Percentiles rank a stretch among this genome's conserved stretches.
These are phyloP conservation scores for Reinhardtius hippoglossoides DNA, from an alignment of 2,113 vertebrate genomes.

Conservation along the genomic window DNA sequence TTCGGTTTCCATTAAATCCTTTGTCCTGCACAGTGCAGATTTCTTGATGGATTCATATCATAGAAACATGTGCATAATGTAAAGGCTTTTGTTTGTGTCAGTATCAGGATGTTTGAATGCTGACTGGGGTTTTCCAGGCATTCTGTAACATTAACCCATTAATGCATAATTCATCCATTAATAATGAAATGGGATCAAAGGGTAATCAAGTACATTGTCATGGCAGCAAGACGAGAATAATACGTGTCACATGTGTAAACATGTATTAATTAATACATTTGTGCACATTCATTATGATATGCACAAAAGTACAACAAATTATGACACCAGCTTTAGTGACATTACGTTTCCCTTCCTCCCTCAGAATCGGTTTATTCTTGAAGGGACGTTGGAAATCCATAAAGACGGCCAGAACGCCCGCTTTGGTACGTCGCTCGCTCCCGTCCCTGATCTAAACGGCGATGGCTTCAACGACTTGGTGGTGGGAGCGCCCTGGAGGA, in stretches of 20 bases:
- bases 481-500: slow-evolving; percentile 95
- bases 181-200: no score
- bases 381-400: slow-evolving; percentile 85
- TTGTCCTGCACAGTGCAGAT: slow-evolving; percentile 5
- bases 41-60: not conserved
- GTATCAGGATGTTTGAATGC: not conserved
- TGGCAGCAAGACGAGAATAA: not conserved
- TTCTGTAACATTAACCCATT: fast-evolving
- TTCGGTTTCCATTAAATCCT: not conserved
- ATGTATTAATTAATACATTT: not conserved
- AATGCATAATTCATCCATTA: not conserved
- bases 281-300: not conserved
- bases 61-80: not conserved
- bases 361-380: slow-evolving; percentile 86
- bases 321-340: no score
- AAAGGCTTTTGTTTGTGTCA: no score
- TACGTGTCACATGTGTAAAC: no score
- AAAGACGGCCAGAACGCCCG: slow-evolving; percentile 92
- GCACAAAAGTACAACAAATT: not conserved
- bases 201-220: not conserved
- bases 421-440: slow-evolving; percentile 91
- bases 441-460: slow-evolving; percentile 92
- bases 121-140: not conserved
- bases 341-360: slow-evolving; percentile 11
- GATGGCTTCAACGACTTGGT: slow-evolving; percentile 93